Conservation (phyloP, 1,140 invertebrate species). For the Apis cerana region DNA sequence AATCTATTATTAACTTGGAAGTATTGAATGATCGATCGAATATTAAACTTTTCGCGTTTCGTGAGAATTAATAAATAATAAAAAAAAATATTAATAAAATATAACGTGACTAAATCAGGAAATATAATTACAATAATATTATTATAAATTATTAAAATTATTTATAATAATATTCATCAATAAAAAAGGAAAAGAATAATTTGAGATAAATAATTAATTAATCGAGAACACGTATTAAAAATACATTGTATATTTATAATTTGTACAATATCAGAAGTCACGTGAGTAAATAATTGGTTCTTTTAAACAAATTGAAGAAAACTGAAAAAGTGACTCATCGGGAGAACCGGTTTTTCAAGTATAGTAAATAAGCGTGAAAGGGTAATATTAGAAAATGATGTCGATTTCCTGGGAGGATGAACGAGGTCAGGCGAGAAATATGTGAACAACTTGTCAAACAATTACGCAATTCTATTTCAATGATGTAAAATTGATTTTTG, state of each 20-base stretch:
- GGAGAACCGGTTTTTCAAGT: conserved; percentile 1
- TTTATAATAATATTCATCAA: no score
- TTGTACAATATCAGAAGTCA: no score
- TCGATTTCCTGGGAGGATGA: neutral
- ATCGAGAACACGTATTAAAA: no score
- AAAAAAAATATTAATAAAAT: no score
- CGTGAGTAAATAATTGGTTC: neutral
- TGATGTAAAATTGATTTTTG: neutral
- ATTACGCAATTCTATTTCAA: neutral
- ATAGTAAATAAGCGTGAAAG: neutral
- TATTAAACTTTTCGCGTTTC: neutral
- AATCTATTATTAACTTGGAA: neutral
- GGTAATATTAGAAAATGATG: conserved; percentile 5
- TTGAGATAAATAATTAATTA: no score
- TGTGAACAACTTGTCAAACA: conserved; percentile 18
- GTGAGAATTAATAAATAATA: neutral
- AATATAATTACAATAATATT: no score
- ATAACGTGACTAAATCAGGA: no score
- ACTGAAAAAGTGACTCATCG: neutral
- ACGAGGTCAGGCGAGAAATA: conserved; percentile 3
- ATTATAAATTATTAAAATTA: no score
- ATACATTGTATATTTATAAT: no score
- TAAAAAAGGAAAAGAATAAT: no score
- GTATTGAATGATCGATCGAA: neutral
- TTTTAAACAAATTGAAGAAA: neutral